A percentile compares a stretch with the other conserved stretches of the same genome.
Evolutionary conservation across 2,113 vertebrate genomes (phyloP).

Genomic region (Eublepharis macularius): DNA sequence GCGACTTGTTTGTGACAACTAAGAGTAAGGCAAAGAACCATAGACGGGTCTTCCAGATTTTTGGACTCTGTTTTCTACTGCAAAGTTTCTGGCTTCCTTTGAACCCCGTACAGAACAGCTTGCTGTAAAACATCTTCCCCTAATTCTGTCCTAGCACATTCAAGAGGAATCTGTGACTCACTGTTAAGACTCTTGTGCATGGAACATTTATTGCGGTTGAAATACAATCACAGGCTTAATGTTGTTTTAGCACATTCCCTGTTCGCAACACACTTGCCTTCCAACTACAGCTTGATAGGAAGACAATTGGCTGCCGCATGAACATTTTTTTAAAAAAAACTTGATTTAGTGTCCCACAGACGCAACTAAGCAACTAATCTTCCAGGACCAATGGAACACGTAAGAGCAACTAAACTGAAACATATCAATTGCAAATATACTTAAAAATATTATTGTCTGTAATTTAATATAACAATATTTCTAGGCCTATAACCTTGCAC

Average conservation of each 20-base stretch:
- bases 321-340: slow-evolving; percentile 54
- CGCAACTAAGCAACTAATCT: slow-evolving; percentile 72
- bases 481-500: slow-evolving; percentile 80
- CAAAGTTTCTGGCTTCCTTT: neutral
- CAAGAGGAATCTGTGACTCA: slow-evolving; percentile 52
- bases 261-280: neutral
- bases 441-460: slow-evolving; percentile 82
- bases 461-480: slow-evolving; percentile 82
- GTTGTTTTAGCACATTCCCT: slow-evolving; percentile 6
- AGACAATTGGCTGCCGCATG: slow-evolving; percentile 53
- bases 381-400: slow-evolving; percentile 63
- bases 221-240: slow-evolving; percentile 8
- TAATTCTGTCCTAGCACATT: rapidly evolving
- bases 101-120: slow-evolving; percentile 33
- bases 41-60: neutral
- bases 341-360: slow-evolving; percentile 66
- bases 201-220: slow-evolving; percentile 45
- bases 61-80: slow-evolving; percentile 3
- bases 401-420: slow-evolving; percentile 76
- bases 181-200: slow-evolving; percentile 50
- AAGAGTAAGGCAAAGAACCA: neutral
- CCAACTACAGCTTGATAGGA: slow-evolving; percentile 37
- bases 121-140: rapidly evolving
- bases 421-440: slow-evolving; percentile 74
- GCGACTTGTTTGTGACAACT: neutral